Percentiles rank a stretch among this genome's conserved stretches.
Conservation (phyloP, 2,888 invertebrate species). For the Amblyteles armatorius region DNA sequence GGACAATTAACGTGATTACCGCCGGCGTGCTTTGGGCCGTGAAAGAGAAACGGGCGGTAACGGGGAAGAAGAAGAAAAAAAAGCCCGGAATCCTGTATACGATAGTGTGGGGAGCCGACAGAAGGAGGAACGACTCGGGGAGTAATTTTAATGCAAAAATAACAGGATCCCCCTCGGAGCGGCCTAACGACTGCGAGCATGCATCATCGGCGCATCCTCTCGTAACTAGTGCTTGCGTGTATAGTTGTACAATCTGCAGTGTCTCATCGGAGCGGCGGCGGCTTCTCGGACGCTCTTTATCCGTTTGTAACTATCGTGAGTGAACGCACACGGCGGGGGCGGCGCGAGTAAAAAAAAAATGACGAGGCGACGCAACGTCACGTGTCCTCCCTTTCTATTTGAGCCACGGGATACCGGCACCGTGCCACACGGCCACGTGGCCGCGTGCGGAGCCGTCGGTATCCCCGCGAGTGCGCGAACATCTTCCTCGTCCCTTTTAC, state of each 20-base stretch:
- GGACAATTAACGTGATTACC: conserved; percentile 71
- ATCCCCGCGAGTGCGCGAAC: conserved; percentile 38
- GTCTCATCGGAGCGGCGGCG: conserved; percentile 15
- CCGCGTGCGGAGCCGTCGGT: conserved; percentile 50
- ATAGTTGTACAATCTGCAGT: conserved; percentile 32
- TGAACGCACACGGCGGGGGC: conserved; percentile 40
- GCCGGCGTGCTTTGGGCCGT: conserved; percentile 8
- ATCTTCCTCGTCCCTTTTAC: not conserved
- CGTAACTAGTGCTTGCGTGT: conserved; percentile 67
- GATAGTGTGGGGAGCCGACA: conserved; percentile 9
- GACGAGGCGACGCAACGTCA: conserved; percentile 68
- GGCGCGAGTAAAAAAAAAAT: conserved; percentile 29
- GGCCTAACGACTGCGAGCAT: conserved; percentile 79
- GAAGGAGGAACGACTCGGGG: conserved; percentile 57
- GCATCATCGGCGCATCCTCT: conserved; percentile 78
- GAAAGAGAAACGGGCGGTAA: conserved; percentile 27
- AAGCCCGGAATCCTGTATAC: conserved; percentile 48
- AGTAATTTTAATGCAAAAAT: conserved; percentile 81
- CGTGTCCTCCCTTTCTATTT: conserved; percentile 78
- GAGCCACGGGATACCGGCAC: conserved; percentile 78
- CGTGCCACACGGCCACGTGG: conserved; percentile 60
- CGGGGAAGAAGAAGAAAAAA: conserved; percentile 16
- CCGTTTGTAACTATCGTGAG: conserved; percentile 70
- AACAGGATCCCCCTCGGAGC: conserved; percentile 75
- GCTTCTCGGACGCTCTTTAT: conserved; percentile 62